A percentile compares a stretch with the other conserved stretches of the same genome.
These are phyloP conservation scores for Oscheius onirici DNA, from an alignment of 2,888 invertebrate genomes.

Conservation along the genomic window DNA sequence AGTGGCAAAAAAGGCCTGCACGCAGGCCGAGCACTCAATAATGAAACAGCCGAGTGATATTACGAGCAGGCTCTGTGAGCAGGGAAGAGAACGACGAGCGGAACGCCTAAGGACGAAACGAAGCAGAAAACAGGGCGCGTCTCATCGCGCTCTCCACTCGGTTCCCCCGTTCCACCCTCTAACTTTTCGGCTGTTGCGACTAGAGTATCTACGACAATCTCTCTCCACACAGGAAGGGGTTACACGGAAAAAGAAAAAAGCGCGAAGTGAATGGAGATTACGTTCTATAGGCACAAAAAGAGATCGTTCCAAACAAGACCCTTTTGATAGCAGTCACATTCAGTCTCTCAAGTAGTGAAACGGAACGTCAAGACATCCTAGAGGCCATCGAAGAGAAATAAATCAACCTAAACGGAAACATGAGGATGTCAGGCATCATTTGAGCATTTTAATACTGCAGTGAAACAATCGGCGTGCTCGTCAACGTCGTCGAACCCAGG, in stretches of 20 bases:
- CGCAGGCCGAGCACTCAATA: conserved; percentile 32
- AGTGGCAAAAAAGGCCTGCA: conserved; percentile 31
- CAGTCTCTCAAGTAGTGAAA: conserved; percentile 5
- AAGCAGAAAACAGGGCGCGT: conserved; percentile 21
- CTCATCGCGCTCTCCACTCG: neutral
- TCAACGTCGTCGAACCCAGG: conserved; percentile 13
- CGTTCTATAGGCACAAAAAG: neutral
- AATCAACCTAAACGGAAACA: neutral
- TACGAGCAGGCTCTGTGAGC: conserved; percentile 22
- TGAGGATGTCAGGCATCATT: neutral
- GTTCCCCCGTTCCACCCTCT: neutral
- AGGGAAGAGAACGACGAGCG: conserved; percentile 6
- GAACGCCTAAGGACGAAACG: conserved; percentile 18
- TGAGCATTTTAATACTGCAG: conserved; percentile 8
- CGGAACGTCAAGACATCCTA: neutral
- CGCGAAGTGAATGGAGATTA: conserved; percentile 9
- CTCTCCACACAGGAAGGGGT: neutral
- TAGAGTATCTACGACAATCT: too few species aligned
- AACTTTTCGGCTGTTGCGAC: neutral
- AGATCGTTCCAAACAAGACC: neutral
- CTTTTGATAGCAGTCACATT: neutral
- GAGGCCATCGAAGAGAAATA: neutral
- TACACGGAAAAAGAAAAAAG: neutral
- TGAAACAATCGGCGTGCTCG: conserved; percentile 27
- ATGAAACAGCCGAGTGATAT: conserved; percentile 36